phyloP scores from a whole-genome alignment of 1,140 invertebrate genomes.

The Eupeodes corollae region DNA sequence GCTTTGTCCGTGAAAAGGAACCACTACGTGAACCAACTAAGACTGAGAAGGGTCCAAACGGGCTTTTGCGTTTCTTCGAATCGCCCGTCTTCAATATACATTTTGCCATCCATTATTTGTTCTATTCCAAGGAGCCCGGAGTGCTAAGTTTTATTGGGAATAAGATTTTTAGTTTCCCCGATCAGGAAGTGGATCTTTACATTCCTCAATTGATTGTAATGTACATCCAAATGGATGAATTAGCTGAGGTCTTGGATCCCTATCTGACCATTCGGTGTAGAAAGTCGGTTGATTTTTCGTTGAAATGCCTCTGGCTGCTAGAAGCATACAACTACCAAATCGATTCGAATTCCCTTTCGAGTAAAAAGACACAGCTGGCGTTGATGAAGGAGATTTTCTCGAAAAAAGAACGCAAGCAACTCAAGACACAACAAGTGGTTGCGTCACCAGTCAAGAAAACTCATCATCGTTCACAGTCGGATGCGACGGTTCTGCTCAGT shows the following conservation, averaged over 20 bases:
- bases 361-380: conserved; percentile 36
- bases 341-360: conserved; percentile 20
- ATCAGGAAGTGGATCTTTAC: conserved; percentile 92
- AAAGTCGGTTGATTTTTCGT: conserved; percentile 85
- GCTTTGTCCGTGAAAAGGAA: conserved; percentile 30
- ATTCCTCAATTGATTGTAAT: conserved; percentile 94
- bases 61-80: conserved; percentile 84
- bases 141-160: conserved; percentile 94
- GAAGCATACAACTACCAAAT: conserved; percentile 62
- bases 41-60: conserved; percentile 37
- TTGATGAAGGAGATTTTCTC: conserved; percentile 37
- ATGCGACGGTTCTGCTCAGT: conserved; percentile 58
- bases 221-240: conserved; percentile 95
- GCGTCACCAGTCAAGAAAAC: conserved; percentile 32
- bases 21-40: conserved; percentile 7
- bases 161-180: conserved; percentile 88
- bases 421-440: conserved; percentile 7
- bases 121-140: conserved; percentile 96
- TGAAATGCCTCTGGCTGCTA: conserved; percentile 90
- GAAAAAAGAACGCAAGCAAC: conserved; percentile 24
- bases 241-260: conserved; percentile 87
- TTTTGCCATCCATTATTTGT: conserved; percentile 94
- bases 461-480: conserved; percentile 72
- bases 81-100: conserved; percentile 95
- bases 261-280: conserved; percentile 92